These are phyloP conservation scores for Phrynocephalus guinanensis DNA, from an alignment of 2,797 vertebrate genomes.

Conservation along the genomic window DNA sequence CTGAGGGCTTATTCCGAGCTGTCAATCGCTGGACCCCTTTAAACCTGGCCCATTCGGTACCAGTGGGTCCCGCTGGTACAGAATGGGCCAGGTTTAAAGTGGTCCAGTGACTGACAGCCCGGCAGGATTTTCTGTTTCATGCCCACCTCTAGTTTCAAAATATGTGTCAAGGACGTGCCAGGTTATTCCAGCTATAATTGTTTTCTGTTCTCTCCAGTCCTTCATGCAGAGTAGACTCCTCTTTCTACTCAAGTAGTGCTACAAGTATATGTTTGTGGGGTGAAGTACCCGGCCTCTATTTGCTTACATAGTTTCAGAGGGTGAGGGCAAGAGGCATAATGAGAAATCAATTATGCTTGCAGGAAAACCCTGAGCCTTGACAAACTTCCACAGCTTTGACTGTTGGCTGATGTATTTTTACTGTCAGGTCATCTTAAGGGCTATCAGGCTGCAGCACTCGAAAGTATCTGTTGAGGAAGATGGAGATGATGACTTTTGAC, in stretches of 20 bases:
- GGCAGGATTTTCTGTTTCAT: no score
- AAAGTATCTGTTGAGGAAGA: conserved; percentile 34
- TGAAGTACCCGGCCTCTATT: neutral
- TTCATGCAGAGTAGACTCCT: neutral
- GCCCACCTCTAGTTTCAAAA: neutral
- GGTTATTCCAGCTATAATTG: neutral
- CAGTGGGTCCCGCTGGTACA: no score
- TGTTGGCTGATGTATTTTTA: conserved; percentile 24
- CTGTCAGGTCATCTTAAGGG: neutral
- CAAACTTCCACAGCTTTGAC: neutral
- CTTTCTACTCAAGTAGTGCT: neutral
- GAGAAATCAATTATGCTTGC: conserved; percentile 37
- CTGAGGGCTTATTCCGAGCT: no score
- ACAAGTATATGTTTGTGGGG: neutral
- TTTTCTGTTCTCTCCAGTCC: neutral
- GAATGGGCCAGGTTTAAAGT: no score
- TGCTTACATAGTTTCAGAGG: no score
- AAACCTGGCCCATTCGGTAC: no score
- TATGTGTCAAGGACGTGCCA: neutral
- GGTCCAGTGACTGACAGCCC: no score
- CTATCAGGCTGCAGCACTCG: neutral
- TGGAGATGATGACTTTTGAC: conserved; percentile 61
- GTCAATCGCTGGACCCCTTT: no score
- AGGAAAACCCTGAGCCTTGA: conserved; percentile 7
- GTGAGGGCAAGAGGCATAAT: conserved; percentile 22